phyloP scores from a whole-genome alignment of 2,113 vertebrate species.

The Salvelinus sp. region DNA sequence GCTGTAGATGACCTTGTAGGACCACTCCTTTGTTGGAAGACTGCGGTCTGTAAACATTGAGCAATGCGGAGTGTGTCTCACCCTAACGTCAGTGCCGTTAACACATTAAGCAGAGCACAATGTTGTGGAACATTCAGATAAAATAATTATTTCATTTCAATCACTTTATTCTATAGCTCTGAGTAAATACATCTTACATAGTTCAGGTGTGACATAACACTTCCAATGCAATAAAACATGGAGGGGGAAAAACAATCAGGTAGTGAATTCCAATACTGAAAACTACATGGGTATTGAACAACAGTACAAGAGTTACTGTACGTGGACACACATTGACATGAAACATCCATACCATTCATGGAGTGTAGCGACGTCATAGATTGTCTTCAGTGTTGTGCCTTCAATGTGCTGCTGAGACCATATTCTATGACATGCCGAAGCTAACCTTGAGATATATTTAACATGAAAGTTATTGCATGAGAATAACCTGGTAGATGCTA shows the following conservation, averaged over 20 bases:
- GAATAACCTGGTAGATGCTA: conserved; percentile 18
- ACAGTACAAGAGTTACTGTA: not conserved
- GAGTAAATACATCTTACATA: conserved; percentile 58
- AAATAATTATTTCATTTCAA: not conserved
- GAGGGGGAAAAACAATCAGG: conserved; percentile 22
- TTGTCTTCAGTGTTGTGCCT: conserved; percentile 42
- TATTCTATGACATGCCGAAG: conserved; percentile 7
- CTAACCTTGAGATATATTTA: not conserved
- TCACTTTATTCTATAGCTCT: conserved; percentile 68
- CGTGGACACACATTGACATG: conserved; percentile 15
- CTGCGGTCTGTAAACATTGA: too few relatives aligned
- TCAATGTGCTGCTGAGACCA: conserved; percentile 7
- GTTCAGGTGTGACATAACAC: conserved; percentile 35
- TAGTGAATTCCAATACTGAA: conserved; percentile 38
- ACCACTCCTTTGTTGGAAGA: too few relatives aligned
- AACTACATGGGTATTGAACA: conserved; percentile 2
- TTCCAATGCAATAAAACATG: conserved; percentile 60
- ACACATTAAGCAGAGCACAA: too few relatives aligned
- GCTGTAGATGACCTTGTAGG: too few relatives aligned
- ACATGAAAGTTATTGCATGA: not conserved
- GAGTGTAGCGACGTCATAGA: conserved; percentile 37
- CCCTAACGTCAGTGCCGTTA: too few relatives aligned
- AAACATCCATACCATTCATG: conserved; percentile 45
- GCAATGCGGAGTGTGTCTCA: too few relatives aligned
- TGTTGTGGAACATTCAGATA: too few relatives aligned